Evolutionary conservation across 2,113 vertebrate genomes (phyloP).

Genomic region (Prionailurus viverrinus): DNA sequence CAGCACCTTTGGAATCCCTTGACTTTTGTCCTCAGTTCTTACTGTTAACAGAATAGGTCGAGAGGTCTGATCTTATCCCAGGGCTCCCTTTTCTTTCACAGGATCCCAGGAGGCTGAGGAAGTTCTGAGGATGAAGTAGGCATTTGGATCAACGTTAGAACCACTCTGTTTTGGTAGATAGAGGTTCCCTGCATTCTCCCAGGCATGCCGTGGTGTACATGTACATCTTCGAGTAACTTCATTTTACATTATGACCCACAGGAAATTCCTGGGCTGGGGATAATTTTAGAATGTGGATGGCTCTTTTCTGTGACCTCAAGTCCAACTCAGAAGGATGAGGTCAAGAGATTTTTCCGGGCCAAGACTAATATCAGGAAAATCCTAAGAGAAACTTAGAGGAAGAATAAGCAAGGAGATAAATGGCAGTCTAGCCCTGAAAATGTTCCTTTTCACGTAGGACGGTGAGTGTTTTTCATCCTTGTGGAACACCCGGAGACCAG

Average conservation of each 20-base stretch:
- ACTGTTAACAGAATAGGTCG: not conserved
- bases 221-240: not conserved
- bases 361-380: constrained; percentile 22
- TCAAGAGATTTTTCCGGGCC: constrained; percentile 24
- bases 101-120: not conserved
- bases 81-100: not conserved
- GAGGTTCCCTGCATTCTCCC: not conserved
- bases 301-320: constrained; percentile 20
- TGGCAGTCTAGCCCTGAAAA: not conserved
- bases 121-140: not conserved
- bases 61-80: not conserved
- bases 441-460: not conserved
- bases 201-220: not conserved
- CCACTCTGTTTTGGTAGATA: not conserved
- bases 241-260: not conserved
- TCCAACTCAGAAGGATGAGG: constrained; percentile 14
- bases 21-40: not conserved
- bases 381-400: not conserved
- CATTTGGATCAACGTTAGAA: not conserved
- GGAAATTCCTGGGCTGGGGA: constrained; percentile 54
- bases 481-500: not conserved
- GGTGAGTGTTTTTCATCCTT: not conserved
- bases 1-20: not conserved
- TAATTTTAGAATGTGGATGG: constrained; percentile 56
- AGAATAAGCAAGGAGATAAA: not conserved